Evolutionary conservation across 2,797 vertebrate genomes (phyloP), one percentile per base, ranked within the genome.

Genomic region (Amazona finschi): DNA sequence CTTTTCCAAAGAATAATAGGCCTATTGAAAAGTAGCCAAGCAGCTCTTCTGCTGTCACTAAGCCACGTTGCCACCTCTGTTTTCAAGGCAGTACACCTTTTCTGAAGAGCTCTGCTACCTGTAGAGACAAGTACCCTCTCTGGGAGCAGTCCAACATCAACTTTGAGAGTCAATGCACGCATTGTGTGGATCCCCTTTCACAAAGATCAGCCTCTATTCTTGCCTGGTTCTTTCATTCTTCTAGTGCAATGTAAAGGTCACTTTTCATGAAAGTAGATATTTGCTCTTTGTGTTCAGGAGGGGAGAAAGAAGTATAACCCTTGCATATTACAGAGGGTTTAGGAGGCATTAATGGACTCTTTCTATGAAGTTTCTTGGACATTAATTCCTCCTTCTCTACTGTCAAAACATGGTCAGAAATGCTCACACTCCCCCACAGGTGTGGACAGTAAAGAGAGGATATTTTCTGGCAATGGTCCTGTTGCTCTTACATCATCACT

Each of bases 211-310:
- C 89, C 75, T 92, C 85, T 89, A 4, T 67, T 94, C 93, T 94
- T 41, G 52, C 86, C 75, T 73, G 58, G 49, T 64, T 30, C 90
- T 87, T 90, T 91, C 87, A 90, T 89, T 89, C 90, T 89, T 66
- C 43, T 13, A 12, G 36, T 25, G 87, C 85, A 44, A 72, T 55
- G 76, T n/a, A 95, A 95, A 95, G 95, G 95, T 95, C 94, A 94
- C 62, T 55, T 81, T 69, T 85, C 92, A 43, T 75, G 39, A 93
- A 93, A 94, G 93, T 22, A 91, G 78, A 17, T 73, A 41, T 93
- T 93, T 93, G 89, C 73, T 97, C 95, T 95, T 91, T 95, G 79
- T 95, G 92, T 83, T 85, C 55, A 4, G 36, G 53, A 58, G 65
- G 16, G 46, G 14, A 5, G 6, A 2, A n/a, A 47, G 18, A 44